Evolutionary conservation across 2,888 invertebrate species (phyloP), one percentile per base, ranked within the genome.

Genomic region (Mylabris sibirica): DNA sequence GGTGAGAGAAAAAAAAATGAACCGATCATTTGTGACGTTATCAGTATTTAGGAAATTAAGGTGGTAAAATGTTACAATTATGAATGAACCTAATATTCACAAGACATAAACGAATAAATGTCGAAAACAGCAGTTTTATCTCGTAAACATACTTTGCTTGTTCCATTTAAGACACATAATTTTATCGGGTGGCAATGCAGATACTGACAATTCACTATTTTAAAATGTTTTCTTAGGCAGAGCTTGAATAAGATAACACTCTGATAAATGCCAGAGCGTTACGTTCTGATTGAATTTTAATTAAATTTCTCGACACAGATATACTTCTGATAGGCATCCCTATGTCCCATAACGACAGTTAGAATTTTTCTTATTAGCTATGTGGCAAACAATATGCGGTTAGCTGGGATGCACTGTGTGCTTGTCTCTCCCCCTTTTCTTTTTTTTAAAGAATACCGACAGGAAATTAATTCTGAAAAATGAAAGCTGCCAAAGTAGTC

Each of bases 401-500:
- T 84, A 83, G 83, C 82, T 82, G 77, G 79, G 76, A 82, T 84
- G 84, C 83, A 83, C 78, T 78, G 76, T 77, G 76, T 75, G 80
- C 78, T 81, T 81, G 81, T 81, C 83, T 82, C 83, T 83, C 84
- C 83, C 5, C 6, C 14, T 49, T 81, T 84, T 80, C 5, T n/a
- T 44, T 49, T 81, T 84, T 80, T 84, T 85, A 84, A 85, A 85
- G 84, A 85, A 85, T 84, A 79, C 84, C 79, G 83, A 84, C 85
- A 85, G 86, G 86, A 86, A 86, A 86, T 86, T 86, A 85, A 85
- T 85, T 85, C 82, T 84, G 84, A 84, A 85, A 85, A 85, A 85
- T 84, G 85, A 85, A 85, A 84, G 84, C 84, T 83, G 82, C 81
- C 82, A 82, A 81, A 80, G 82, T 81, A 80, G 82, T 78, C 81